Percentiles rank a stretch among this genome's conserved stretches.
phyloP scores from a whole-genome alignment of 1,140 invertebrate genomes.

The Rhagoletis zephyria region DNA sequence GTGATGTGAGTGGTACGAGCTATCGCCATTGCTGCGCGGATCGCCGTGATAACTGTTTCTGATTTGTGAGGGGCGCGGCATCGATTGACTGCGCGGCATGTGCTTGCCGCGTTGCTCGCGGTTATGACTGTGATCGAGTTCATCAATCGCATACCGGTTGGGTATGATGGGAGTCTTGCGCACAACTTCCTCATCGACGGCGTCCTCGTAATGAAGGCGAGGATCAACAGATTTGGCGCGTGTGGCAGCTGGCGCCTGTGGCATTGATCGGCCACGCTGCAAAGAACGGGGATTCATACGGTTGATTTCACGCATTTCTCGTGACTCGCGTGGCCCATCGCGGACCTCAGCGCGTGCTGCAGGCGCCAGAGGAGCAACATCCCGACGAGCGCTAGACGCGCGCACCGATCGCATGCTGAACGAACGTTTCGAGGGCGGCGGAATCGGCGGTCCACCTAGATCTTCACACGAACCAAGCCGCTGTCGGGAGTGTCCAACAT shows the following conservation, averaged over 20 bases:
- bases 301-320: slow-evolving; percentile 63
- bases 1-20: slow-evolving; percentile 40
- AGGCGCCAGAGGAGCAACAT: background rate
- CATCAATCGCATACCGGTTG: slow-evolving; percentile 81
- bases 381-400: slow-evolving; percentile 61
- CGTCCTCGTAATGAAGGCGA: slow-evolving; percentile 65
- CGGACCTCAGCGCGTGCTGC: background rate
- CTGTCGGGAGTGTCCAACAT: slow-evolving; percentile 61
- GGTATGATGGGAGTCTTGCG: slow-evolving; percentile 79
- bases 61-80: slow-evolving; percentile 68
- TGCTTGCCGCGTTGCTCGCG: slow-evolving; percentile 48
- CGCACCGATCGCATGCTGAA: slow-evolving; percentile 67
- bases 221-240: slow-evolving; percentile 71
- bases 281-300: slow-evolving; percentile 63
- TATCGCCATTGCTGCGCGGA: slow-evolving; percentile 39
- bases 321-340: slow-evolving; percentile 60
- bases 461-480: slow-evolving; percentile 65
- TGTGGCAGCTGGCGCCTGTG: slow-evolving; percentile 34
- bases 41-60: slow-evolving; percentile 44
- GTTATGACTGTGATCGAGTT: slow-evolving; percentile 71
- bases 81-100: slow-evolving; percentile 66
- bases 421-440: slow-evolving; percentile 63
- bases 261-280: slow-evolving; percentile 61
- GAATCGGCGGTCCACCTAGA: background rate
- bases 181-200: slow-evolving; percentile 71